Evolutionary conservation across 1,140 invertebrate species (phyloP).

Genomic region (Scaptomyza pallida): DNA sequence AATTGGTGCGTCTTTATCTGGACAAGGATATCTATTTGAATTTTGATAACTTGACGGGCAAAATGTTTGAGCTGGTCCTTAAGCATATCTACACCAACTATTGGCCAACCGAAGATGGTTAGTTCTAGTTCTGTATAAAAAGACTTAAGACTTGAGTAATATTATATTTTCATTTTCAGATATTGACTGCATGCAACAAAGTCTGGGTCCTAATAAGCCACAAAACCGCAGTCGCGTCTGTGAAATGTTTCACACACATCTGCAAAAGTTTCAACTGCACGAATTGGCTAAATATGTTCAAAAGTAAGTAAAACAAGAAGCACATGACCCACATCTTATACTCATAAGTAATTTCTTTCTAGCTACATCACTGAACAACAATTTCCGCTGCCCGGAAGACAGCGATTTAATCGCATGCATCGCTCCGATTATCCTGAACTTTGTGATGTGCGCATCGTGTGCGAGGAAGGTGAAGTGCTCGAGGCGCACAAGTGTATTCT

Average conservation of each 20-base stretch:
- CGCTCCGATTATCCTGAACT: slow-evolving; percentile 84
- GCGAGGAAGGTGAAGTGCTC: slow-evolving; percentile 85
- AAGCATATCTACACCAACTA: slow-evolving; percentile 80
- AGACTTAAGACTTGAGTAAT: no score
- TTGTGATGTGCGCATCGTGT: slow-evolving; percentile 86
- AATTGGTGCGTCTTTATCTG: slow-evolving; percentile 55
- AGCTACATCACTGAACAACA: slow-evolving; percentile 43
- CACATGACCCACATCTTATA: no score
- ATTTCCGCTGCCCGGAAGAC: slow-evolving; percentile 38
- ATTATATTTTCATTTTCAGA: slow-evolving; percentile 57
- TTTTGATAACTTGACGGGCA: slow-evolving; percentile 68
- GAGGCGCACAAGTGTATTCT: slow-evolving; percentile 89
- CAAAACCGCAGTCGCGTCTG: slow-evolving; percentile 39
- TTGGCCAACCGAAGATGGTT: slow-evolving; percentile 72
- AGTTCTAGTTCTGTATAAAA: no score
- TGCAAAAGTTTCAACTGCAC: slow-evolving; percentile 58
- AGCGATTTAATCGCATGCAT: slow-evolving; percentile 57
- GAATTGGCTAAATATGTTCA: slow-evolving; percentile 58
- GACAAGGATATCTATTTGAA: slow-evolving; percentile 79
- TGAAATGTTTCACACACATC: slow-evolving; percentile 59
- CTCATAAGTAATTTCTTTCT: not conserved
- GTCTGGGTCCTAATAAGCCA: slow-evolving; percentile 61
- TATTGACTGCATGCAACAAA: slow-evolving; percentile 70
- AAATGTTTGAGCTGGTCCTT: slow-evolving; percentile 81
- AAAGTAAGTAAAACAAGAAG: not conserved